Evolutionary conservation across 2,797 vertebrate genomes (phyloP).

Genomic region (Siniperca obscura): DNA sequence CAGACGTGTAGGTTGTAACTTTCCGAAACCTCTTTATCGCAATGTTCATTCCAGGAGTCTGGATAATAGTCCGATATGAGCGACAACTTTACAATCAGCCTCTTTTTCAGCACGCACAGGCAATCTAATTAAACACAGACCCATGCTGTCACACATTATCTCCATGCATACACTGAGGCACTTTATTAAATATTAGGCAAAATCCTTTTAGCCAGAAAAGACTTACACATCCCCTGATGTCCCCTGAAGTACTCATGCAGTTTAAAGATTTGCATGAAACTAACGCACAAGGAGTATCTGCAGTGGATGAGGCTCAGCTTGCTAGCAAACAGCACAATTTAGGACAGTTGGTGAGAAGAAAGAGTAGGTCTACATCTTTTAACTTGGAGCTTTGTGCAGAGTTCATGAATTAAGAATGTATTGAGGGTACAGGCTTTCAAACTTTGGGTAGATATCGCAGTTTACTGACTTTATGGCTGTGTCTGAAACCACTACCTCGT

Average conservation of each 20-base stretch:
- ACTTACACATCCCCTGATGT: constrained; percentile 19
- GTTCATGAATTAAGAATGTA: constrained; percentile 26
- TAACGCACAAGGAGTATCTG: not conserved
- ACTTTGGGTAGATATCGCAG: not conserved
- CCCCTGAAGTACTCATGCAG: not conserved
- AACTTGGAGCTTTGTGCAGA: not conserved
- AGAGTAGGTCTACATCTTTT: not conserved
- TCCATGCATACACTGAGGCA: constrained; percentile 26
- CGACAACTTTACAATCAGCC: constrained; percentile 18
- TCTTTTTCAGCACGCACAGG: constrained; percentile 14
- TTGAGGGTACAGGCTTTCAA: not conserved
- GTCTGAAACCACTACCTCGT: not conserved
- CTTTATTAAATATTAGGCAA: constrained; percentile 58
- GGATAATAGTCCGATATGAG: constrained; percentile 54
- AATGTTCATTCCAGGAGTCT: constrained; percentile 36
- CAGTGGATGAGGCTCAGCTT: constrained; percentile 1
- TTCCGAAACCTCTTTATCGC: constrained; percentile 55
- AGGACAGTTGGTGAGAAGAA: not conserved
- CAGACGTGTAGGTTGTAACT: constrained; percentile 22
- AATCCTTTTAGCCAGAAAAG: constrained; percentile 40
- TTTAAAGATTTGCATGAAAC: constrained; percentile 29
- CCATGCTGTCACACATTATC: constrained; percentile 43
- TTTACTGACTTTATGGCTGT: not conserved
- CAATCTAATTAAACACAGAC: constrained; percentile 52
- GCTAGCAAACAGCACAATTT: not conserved